Evolutionary conservation across 2,888 invertebrate species (phyloP).

Genomic region (Cybosia mesomella): DNA sequence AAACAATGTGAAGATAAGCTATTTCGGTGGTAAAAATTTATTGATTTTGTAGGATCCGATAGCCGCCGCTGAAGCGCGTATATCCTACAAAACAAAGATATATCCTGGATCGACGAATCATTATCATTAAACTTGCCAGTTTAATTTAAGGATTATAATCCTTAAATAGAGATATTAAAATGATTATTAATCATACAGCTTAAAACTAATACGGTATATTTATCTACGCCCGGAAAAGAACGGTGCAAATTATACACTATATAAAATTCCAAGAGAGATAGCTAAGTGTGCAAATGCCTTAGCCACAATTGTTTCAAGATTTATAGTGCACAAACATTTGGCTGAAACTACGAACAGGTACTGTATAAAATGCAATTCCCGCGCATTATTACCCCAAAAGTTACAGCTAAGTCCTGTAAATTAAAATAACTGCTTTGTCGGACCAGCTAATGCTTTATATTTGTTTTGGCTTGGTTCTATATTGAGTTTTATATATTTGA

Average conservation of each 20-base stretch:
- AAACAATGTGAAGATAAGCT: too few relatives aligned
- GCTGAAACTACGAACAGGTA: constrained; percentile 46
- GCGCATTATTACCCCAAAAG: constrained; percentile 43
- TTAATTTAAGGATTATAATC: too few relatives aligned
- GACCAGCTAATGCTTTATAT: constrained; percentile 32
- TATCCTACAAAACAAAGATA: too few relatives aligned
- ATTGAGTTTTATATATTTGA: not conserved
- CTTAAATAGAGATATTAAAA: too few relatives aligned
- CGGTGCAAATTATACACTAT: constrained; percentile 1
- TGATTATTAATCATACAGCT: not conserved
- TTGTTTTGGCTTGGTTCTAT: constrained; percentile 19
- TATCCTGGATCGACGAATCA: too few relatives aligned
- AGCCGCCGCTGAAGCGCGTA: too few relatives aligned
- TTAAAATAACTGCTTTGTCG: constrained; percentile 49
- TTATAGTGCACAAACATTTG: constrained; percentile 47
- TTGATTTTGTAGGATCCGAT: too few relatives aligned
- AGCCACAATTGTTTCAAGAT: constrained; percentile 49
- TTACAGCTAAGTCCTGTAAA: constrained; percentile 42
- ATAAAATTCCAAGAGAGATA: constrained; percentile 5
- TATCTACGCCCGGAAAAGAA: not conserved
- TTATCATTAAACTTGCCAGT: too few relatives aligned
- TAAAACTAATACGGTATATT: not conserved
- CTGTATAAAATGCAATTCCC: constrained; percentile 46
- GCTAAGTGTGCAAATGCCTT: constrained; percentile 29
- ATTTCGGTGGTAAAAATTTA: too few relatives aligned